Evolutionary conservation across 2,797 vertebrate species (phyloP).

Genomic region (Erpetoichthys calabaricus): DNA sequence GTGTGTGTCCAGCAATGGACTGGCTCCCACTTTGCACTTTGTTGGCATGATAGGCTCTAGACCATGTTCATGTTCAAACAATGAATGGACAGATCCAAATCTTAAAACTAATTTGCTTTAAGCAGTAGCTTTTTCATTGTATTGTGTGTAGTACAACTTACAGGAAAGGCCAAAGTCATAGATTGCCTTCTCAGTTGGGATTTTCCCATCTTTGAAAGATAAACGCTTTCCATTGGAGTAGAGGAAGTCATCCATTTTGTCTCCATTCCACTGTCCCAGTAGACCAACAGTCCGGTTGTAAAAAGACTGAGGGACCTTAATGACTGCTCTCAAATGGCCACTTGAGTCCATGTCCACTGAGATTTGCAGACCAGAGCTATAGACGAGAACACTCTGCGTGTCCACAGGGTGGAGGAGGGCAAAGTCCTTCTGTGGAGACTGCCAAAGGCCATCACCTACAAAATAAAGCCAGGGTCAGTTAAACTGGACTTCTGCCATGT

Average conservation of each 20-base stretch:
- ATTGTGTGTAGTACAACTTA: slow-evolving; percentile 30
- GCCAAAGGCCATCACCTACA: too few species aligned
- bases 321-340: slow-evolving; percentile 36
- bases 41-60: too few species aligned
- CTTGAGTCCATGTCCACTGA: slow-evolving; percentile 33
- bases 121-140: too few species aligned
- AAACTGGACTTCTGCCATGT: too few species aligned
- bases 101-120: too few species aligned
- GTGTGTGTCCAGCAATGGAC: too few species aligned
- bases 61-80: too few species aligned
- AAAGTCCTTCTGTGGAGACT: slow-evolving; percentile 25
- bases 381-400: slow-evolving; percentile 38
- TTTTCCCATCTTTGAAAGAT: slow-evolving; percentile 21
- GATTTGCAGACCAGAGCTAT: slow-evolving; percentile 48
- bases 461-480: too few species aligned
- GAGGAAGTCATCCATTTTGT: slow-evolving; percentile 48
- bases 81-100: too few species aligned
- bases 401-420: slow-evolving; percentile 39
- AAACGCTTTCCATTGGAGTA: slow-evolving; percentile 46
- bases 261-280: slow-evolving; percentile 59
- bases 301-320: slow-evolving; percentile 55
- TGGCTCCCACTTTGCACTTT: too few species aligned
- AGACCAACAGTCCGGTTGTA: slow-evolving; percentile 59
- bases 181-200: slow-evolving; percentile 40
- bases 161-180: slow-evolving; percentile 54